Percentiles rank a stretch among this genome's conserved stretches.
Conservation (phyloP, 2,113 vertebrate genomes). For the Dicaeum eximium region DNA sequence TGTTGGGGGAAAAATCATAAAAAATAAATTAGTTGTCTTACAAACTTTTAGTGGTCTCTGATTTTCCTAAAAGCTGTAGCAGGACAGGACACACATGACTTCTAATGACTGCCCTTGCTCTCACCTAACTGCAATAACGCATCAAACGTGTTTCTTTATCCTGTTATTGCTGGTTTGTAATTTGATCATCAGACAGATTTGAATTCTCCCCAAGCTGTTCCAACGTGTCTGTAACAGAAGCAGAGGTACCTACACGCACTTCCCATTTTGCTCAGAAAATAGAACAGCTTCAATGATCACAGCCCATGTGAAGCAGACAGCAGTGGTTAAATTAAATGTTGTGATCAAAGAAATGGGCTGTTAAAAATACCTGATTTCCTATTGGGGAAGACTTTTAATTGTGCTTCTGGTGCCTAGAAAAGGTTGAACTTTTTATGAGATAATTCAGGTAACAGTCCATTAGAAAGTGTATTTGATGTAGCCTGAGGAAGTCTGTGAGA, state of each 20-base stretch:
- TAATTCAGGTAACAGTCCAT: constrained; percentile 50
- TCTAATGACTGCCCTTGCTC: constrained; percentile 59
- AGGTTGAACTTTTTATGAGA: constrained; percentile 16
- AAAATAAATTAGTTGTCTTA: constrained; percentile 12
- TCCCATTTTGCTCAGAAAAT: constrained; percentile 58
- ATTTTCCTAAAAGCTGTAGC: constrained; percentile 48
- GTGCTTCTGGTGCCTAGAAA: constrained; percentile 34
- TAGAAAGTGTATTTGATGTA: constrained; percentile 14
- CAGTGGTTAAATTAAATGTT: constrained; percentile 46
- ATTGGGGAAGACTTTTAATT: constrained; percentile 42
- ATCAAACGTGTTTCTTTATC: constrained; percentile 64
- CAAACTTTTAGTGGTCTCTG: constrained; percentile 26
- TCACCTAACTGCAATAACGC: constrained; percentile 57
- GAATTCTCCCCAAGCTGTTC: constrained; percentile 69
- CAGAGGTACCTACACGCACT: constrained; percentile 27
- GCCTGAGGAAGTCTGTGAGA: background rate
- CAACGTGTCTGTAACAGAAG: constrained; percentile 73
- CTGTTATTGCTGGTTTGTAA: constrained; percentile 66
- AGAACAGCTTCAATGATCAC: constrained; percentile 33
- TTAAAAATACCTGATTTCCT: constrained; percentile 44
- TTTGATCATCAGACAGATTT: constrained; percentile 67
- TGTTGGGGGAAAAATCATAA: background rate
- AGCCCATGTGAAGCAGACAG: constrained; percentile 32
- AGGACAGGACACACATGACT: constrained; percentile 54
- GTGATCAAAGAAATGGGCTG: constrained; percentile 61